These are phyloP conservation scores for Torymus aiolomorphi DNA, from an alignment of 2,888 invertebrate species.

Conservation along the genomic window DNA sequence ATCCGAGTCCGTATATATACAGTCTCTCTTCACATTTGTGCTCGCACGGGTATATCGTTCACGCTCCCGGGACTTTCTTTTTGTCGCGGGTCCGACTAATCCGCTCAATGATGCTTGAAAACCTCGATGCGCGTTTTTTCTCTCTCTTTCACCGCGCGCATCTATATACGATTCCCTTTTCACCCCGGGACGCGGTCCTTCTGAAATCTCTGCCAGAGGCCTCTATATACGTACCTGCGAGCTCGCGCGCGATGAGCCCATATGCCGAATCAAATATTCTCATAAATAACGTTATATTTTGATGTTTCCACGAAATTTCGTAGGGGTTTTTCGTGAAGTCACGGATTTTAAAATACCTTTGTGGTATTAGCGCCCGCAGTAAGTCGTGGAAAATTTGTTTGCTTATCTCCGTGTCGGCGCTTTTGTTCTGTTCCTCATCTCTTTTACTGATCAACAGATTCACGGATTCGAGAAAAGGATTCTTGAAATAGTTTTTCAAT, in stretches of 20 bases:
- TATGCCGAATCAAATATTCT: constrained; percentile 42
- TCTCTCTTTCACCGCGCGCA: no score
- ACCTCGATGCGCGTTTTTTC: constrained; percentile 44
- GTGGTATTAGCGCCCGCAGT: no score
- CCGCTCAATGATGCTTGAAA: constrained; percentile 58
- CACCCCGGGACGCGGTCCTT: constrained; percentile 17
- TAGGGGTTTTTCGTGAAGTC: neutral
- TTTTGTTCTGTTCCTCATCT: no score
- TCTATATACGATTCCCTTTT: constrained; percentile 36
- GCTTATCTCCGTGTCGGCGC: no score
- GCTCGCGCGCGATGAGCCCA: neutral
- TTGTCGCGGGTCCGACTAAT: constrained; percentile 44
- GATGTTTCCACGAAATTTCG: constrained; percentile 6
- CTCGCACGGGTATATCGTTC: constrained; percentile 17
- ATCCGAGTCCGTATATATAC: constrained; percentile 15
- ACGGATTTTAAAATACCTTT: neutral
- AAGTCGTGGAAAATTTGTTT: no score
- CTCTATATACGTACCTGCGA: constrained; percentile 1
- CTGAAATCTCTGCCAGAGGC: constrained; percentile 40
- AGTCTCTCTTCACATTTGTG: neutral
- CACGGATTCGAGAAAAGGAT: neutral
- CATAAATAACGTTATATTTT: constrained; percentile 47
- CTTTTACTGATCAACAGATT: no score
- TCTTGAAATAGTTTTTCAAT: no score
- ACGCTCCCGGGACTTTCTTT: constrained; percentile 27